Percentiles rank a stretch among this genome's conserved stretches.
Evolutionary conservation across 2,797 vertebrate genomes (phyloP).

Genomic region (Mastacembelus armatus): DNA sequence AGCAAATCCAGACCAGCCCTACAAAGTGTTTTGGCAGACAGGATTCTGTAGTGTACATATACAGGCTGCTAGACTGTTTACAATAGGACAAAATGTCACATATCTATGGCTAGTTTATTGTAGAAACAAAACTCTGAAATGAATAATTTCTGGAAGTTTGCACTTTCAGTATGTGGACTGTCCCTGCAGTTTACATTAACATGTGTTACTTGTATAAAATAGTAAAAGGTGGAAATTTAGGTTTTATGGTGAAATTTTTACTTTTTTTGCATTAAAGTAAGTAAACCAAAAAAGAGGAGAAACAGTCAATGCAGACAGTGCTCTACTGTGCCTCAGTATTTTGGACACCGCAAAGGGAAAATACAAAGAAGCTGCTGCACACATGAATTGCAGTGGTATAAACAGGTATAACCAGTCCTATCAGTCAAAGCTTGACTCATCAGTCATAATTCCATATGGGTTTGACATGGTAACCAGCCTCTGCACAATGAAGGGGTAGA

Average conservation of each 20-base stretch:
- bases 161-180: slow-evolving; percentile 3
- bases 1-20: slow-evolving; percentile 79
- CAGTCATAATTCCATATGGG: slow-evolving; percentile 62
- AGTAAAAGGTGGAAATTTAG: slow-evolving; percentile 7
- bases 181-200: slow-evolving; percentile 27
- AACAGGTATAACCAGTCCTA: slow-evolving; percentile 71
- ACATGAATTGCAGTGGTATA: slow-evolving; percentile 47
- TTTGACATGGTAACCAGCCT: slow-evolving; percentile 33
- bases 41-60: slow-evolving; percentile 50
- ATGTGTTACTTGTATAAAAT: slow-evolving; percentile 1
- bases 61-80: slow-evolving; percentile 57
- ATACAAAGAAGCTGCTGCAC: slow-evolving; percentile 40
- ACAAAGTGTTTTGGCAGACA: slow-evolving; percentile 80
- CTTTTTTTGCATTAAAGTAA: neutral
- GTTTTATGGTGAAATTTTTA: slow-evolving; percentile 8
- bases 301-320: slow-evolving; percentile 22
- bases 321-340: slow-evolving; percentile 36
- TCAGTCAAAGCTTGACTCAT: slow-evolving; percentile 68
- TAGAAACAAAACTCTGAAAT: slow-evolving; percentile 38
- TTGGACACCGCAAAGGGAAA: slow-evolving; percentile 41
- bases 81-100: slow-evolving; percentile 41
- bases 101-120: slow-evolving; percentile 23
- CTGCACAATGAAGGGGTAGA: slow-evolving; percentile 50
- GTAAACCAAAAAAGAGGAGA: slow-evolving; percentile 15
- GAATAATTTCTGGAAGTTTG: slow-evolving; percentile 29